Conservation (phyloP, 2,888 invertebrate genomes). For the Tetranychus truncatus region DNA sequence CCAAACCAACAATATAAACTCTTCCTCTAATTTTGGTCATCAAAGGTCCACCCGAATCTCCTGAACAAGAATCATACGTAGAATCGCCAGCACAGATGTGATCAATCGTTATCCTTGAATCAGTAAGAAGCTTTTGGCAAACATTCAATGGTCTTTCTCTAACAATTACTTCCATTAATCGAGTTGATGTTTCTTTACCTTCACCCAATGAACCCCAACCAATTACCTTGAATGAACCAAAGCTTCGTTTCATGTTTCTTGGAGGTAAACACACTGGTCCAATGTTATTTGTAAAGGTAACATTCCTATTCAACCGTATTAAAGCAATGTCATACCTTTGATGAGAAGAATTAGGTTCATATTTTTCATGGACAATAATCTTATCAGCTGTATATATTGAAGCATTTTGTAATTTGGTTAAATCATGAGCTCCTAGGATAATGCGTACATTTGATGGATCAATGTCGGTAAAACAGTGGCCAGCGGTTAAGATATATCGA, state of each 20-base stretch:
- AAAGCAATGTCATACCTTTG: constrained; percentile 17
- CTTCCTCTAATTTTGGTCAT: constrained; percentile 9
- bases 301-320: background rate
- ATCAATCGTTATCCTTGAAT: background rate
- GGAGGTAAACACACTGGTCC: constrained; percentile 15
- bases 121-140: constrained; percentile 8
- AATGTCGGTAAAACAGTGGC: constrained; percentile 11
- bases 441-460: background rate
- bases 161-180: constrained; percentile 8
- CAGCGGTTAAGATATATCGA: constrained; percentile 14
- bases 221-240: constrained; percentile 11
- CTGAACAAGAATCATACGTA: constrained; percentile 27
- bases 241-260: constrained; percentile 7
- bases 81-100: constrained; percentile 16
- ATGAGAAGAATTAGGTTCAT: constrained; percentile 5
- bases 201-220: constrained; percentile 16
- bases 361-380: constrained; percentile 11
- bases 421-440: constrained; percentile 12
- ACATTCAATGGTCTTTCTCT: background rate
- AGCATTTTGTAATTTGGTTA: constrained; percentile 7
- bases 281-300: constrained; percentile 12
- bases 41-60: constrained; percentile 22
- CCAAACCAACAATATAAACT: constrained; percentile 13
- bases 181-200: constrained; percentile 3
- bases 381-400: background rate